Evolutionary conservation across 2,888 invertebrate species (phyloP), one percentile per base, ranked within the genome.

Genomic region (Brachyptera risi): DNA sequence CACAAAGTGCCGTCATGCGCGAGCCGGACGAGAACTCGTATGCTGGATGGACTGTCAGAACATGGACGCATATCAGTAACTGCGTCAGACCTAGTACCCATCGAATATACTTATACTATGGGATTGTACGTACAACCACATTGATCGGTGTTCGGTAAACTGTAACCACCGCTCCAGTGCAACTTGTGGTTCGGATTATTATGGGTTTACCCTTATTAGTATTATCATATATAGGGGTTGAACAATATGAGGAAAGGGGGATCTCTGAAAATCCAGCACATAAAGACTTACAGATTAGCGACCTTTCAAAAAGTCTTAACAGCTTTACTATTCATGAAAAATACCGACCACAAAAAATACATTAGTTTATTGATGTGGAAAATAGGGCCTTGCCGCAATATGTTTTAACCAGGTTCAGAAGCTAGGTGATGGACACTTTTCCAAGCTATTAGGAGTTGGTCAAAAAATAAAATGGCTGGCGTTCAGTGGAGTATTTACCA

Each of bases 221-320:
- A 44, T 44, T 44, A 44, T 44, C 44, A 44, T 4, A 44, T 44
- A 19, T 17, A 21, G 7, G 7, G 19, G 17, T 21, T 21, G 19
- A 44, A 44, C 44, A 44, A 44, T 44, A 11, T 15, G 9, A 11
- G 11, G n/a, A 44, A 19, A 19, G 23, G 23, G 23, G 47, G n/a
- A 24, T 40, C 15, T n/a, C 54, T 51, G 24, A 54, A 54, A 54
- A 54, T 54, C 54, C 54, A 37, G 35, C 35, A 54, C 54, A 54
- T 31, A 19, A 35, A 31, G 35, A 35, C 35, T 31, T 35, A 54
- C 37, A 54, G 54, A 31, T 54, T 54, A 54, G 3, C 19, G 35
- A 54, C 54, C 54, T 37, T 54, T 54, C 35, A 54, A 54, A 54
- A 54, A 54, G 37, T 35, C n/a, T 54, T 37, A 37, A 35, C 54